Conservation (phyloP, 2,113 vertebrate genomes). For the Anarhynchus alexandrinus region DNA sequence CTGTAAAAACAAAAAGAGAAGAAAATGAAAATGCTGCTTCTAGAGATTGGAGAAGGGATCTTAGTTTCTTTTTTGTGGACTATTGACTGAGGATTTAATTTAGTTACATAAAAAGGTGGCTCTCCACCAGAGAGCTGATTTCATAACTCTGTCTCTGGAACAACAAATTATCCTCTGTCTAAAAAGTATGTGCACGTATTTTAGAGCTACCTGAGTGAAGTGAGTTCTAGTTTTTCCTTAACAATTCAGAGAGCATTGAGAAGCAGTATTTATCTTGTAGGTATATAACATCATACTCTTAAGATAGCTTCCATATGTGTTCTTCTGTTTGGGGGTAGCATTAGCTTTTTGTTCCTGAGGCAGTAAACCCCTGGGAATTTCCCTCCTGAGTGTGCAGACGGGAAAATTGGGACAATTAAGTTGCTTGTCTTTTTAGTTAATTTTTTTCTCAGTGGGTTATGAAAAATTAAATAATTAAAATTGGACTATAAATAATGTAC, state of each 20-base stretch:
- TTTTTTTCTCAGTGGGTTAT: background rate
- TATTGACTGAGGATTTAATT: background rate
- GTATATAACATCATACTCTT: background rate
- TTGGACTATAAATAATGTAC: background rate
- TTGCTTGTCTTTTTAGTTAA: background rate
- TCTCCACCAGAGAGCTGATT: background rate
- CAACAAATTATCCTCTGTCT: background rate
- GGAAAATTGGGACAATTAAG: conserved; percentile 2
- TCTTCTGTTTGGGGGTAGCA: background rate
- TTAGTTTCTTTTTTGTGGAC: background rate
- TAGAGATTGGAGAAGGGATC: background rate
- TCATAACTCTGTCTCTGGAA: background rate
- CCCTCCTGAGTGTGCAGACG: background rate
- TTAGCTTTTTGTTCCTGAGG: background rate
- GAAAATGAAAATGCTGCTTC: background rate
- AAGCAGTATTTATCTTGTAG: background rate
- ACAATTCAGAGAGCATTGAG: background rate
- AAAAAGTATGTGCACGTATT: background rate
- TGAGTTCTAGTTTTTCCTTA: background rate
- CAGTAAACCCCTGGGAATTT: background rate
- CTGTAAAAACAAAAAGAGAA: background rate
- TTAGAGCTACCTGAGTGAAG: background rate
- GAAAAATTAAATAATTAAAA: conserved; percentile 44
- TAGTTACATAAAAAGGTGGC: background rate
- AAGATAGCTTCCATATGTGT: background rate